Base-by-base conservation (phyloP, 2,113 vertebrate genomes). In the Ciconia stormi region DNA sequence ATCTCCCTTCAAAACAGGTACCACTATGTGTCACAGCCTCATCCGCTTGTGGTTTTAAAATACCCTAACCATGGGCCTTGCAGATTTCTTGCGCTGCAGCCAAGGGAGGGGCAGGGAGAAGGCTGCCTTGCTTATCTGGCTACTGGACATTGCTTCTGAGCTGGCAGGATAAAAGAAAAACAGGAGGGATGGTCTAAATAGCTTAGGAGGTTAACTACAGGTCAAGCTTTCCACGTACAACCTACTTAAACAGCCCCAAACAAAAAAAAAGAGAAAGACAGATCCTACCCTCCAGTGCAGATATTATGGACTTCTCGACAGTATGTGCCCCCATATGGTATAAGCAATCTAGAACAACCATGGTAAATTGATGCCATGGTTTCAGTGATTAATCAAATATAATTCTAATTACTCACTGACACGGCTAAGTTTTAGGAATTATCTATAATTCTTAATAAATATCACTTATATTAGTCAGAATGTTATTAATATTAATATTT, bases 91-190 rank as follows among this genome's bases (percentile, higher is more conserved):
- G 18, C 1, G 11, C 52, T n/a, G 27, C 34, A 53, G n/a, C 23
- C 30, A 85, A 88, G 49, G 53, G 66, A 87, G 69, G 49, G 62
- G 72, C 55, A 77, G 58, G 8, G 59, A 94, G 40, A 87, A 90
- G 25, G 36, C 76, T 81, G 67, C 25, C 67, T 81, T 77, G 52
- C 79, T 95, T 96, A 97, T 94, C 93, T 93, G 77, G 69, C 79
- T 67, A 32, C 46, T 83, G 85, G 82, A 74, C 90, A 67, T 62
- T 81, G 44, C 58, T 77, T 94, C 93, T 95, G 94, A 96, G 76
- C 36, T 46, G 12, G 13, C 13, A 47, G 84, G 87, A 92, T 90
- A 94, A 85, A 90, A 82, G 29, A 34, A 93, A 94, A 93, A 76
- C 30, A 95, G 84, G 67, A 71, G n/a, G 29, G 34, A 77, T 78